Evolutionary conservation across 2,113 vertebrate genomes (phyloP).

Genomic region (Perca fluviatilis): DNA sequence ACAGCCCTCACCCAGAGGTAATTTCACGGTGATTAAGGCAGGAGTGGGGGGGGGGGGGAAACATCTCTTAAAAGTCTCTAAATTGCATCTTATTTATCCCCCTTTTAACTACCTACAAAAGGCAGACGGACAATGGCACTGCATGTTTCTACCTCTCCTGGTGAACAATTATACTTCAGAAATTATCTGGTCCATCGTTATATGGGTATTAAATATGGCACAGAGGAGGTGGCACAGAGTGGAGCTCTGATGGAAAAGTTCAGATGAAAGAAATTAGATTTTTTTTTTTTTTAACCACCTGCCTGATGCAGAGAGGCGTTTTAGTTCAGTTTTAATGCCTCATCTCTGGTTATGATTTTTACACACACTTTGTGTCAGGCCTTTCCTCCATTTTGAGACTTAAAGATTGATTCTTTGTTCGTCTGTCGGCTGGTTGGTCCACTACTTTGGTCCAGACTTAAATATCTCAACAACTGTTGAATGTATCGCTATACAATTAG

Average conservation of each 20-base stretch:
- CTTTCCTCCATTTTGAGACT: background rate
- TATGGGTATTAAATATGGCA: conserved; percentile 80
- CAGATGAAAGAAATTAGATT: conserved; percentile 38
- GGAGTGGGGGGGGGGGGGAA: conserved; percentile 26
- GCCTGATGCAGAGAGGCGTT: background rate
- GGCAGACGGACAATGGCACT: conserved; percentile 84
- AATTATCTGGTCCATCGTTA: conserved; percentile 78
- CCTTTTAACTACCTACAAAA: conserved; percentile 88
- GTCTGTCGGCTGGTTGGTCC: background rate
- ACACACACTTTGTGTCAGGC: background rate
- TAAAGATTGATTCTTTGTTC: background rate
- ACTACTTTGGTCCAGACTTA: background rate
- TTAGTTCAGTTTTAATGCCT: background rate
- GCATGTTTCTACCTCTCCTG: conserved; percentile 81
- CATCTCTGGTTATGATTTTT: background rate
- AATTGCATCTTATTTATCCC: conserved; percentile 89
- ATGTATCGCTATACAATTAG: background rate
- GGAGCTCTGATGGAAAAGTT: conserved; percentile 84
- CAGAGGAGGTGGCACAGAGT: conserved; percentile 60
- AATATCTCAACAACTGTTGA: background rate
- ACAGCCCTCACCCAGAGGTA: conserved; percentile 86
- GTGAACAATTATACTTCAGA: conserved; percentile 82
- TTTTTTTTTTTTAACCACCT: conserved; percentile 11
- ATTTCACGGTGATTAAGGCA: conserved; percentile 86
- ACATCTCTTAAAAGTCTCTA: conserved; percentile 87